Conservation (phyloP, 2,113 vertebrate species). For the Trogon surrucura region DNA sequence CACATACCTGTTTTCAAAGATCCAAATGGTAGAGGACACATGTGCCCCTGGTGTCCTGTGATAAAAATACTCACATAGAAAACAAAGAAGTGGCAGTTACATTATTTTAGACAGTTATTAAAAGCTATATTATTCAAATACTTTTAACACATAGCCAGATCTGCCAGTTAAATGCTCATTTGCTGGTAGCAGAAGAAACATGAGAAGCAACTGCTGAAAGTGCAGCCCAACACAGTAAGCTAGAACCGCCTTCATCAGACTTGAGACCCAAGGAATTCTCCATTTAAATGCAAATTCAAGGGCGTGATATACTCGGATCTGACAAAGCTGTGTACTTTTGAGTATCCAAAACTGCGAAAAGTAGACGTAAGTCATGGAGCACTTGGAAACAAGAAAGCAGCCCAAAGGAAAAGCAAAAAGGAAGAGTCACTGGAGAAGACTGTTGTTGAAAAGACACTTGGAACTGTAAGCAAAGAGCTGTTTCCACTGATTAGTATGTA, state of each 20-base stretch:
- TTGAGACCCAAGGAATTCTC: background rate
- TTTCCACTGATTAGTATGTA: background rate
- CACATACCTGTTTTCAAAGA: background rate
- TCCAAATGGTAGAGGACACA: background rate
- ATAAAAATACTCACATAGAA: background rate
- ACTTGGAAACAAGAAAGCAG: background rate
- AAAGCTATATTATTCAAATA: background rate
- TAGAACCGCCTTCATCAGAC: background rate
- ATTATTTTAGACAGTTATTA: background rate
- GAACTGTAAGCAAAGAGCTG: background rate
- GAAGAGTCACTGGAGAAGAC: background rate
- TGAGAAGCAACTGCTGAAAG: background rate
- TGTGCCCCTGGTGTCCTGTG: rapidly evolving
- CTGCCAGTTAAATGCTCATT: background rate
- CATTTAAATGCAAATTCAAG: background rate
- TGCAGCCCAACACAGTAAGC: background rate
- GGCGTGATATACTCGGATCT: background rate
- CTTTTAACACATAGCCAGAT: background rate
- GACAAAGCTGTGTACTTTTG: background rate
- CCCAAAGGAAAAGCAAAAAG: background rate
- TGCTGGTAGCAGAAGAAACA: background rate
- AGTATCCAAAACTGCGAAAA: background rate
- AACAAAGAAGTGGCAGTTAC: background rate
- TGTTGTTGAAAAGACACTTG: background rate
- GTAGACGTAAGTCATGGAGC: background rate